Evolutionary conservation across 2,888 invertebrate species (phyloP).

Genomic region (Tethea ocularis): DNA sequence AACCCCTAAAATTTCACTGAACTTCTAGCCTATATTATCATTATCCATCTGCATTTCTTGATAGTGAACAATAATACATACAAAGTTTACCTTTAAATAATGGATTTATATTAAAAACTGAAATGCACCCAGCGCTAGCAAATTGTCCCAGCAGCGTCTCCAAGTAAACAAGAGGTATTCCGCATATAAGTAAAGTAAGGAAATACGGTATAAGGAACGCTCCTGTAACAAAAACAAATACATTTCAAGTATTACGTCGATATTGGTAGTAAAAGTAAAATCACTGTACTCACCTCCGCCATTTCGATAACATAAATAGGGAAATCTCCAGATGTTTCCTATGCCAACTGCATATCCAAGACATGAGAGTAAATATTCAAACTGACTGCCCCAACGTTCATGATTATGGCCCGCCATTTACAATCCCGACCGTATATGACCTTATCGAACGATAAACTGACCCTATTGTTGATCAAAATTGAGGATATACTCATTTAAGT

Average conservation of each 20-base stretch:
- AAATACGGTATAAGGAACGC: constrained; percentile 95
- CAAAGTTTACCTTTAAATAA: constrained; percentile 90
- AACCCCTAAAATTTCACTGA: too few relatives aligned
- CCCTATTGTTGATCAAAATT: constrained; percentile 33
- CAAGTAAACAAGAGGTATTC: constrained; percentile 94
- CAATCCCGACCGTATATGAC: constrained; percentile 37
- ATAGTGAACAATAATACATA: too few relatives aligned
- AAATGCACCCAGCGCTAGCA: constrained; percentile 91
- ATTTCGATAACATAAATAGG: constrained; percentile 93
- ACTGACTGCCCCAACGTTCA: constrained; percentile 89
- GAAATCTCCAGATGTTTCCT: constrained; percentile 94
- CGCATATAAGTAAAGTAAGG: constrained; percentile 90
- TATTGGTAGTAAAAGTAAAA: constrained; percentile 11
- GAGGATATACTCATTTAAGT: constrained; percentile 56
- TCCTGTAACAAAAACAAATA: constrained; percentile 77
- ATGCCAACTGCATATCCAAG: constrained; percentile 94
- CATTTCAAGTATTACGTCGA: constrained; percentile 9
- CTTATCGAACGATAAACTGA: constrained; percentile 36
- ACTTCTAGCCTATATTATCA: too few relatives aligned
- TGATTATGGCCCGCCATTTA: constrained; percentile 63
- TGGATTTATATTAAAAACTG: constrained; percentile 91
- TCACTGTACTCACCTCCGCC: constrained; percentile 87
- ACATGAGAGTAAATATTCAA: constrained; percentile 91
- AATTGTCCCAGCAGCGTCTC: constrained; percentile 95
- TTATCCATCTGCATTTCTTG: too few relatives aligned